Base-by-base conservation (phyloP, 2,113 vertebrate species). In the Strix uralensis region DNA sequence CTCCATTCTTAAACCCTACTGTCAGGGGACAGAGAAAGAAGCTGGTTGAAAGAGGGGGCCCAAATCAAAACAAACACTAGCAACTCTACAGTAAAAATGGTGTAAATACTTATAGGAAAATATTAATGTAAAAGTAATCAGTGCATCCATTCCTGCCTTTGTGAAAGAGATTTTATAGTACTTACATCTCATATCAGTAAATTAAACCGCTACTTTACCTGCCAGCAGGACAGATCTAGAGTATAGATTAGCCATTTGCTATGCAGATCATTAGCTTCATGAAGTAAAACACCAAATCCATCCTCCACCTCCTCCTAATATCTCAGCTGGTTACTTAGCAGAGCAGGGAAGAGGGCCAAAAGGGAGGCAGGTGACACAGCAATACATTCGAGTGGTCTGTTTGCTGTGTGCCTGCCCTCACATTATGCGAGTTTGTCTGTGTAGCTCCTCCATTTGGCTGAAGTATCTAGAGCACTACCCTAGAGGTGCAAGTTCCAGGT, bases 221-320 rank as follows among this genome's bases (percentile, higher is more conserved):
- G 54, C 30, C 81, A 94, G 70, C 30, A 63, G 85, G 75, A 75
- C 20, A 79, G 52, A 67, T 63, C 81, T 20, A 18, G 34, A 82
- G 49, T 17, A 94, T 0, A 88, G 27, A 77, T 58, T 30, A 95
- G 71, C 32, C 17, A 75, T 80, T 92, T 93, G 55, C 90, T 72
- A 59, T 57, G 87, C 49, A 82, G 29, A 85, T 63, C 34, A 36
- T 75, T 40, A 79, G 44, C 44, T 90, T 85, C 54, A 38, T 36
- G 46, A 92, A 86, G 71, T 29, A 66, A 73, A 85, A 54, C 51
- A 69, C 16, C 71, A 90, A 93, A 82, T 85, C 59, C 55, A 81
- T 19, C 29, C 59, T 81, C 51, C 32, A 70, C 38, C 59, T 59
- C 78, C 42, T n/a, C 29, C 15, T 82, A 65, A 70, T 63, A 29